Conservation (phyloP, 2,113 vertebrate species). For the Noturus placidus region DNA sequence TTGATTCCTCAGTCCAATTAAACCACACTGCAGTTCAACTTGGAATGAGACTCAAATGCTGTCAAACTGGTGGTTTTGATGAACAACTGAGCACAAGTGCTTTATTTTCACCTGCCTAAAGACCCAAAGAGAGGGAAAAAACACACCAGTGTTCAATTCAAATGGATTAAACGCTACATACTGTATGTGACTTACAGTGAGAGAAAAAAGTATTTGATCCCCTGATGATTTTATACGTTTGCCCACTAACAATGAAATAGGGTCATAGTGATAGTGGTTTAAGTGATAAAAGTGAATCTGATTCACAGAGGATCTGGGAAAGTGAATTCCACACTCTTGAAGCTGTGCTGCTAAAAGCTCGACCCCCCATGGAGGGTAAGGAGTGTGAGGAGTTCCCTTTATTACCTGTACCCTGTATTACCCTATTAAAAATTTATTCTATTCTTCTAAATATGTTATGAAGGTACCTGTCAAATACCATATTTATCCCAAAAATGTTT, state of each 20-base stretch:
- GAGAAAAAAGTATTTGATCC: too few relatives aligned
- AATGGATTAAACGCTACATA: not conserved
- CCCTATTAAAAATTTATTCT: not conserved
- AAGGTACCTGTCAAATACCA: not conserved
- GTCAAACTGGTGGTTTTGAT: not conserved
- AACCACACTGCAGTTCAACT: not conserved
- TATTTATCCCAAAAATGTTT: not conserved
- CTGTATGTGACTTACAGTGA: not conserved
- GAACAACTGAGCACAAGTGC: not conserved
- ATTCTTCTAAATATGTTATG: not conserved
- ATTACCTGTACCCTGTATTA: too few relatives aligned
- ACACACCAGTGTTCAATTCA: not conserved
- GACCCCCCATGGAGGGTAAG: not conserved
- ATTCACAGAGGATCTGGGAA: not conserved
- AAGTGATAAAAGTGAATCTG: slow-evolving; percentile 10
- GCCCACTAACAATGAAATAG: too few relatives aligned
- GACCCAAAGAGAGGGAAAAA: not conserved
- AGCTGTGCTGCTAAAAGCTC: slow-evolving; percentile 17
- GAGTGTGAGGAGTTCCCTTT: not conserved
- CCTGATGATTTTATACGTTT: too few relatives aligned
- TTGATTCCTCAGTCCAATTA: not conserved
- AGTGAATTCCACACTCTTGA: not conserved
- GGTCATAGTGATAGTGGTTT: too few relatives aligned
- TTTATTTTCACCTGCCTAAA: not conserved
- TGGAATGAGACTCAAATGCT: not conserved